phyloP scores from a whole-genome alignment of 2,797 vertebrate genomes.

The Clarias platycephalus region DNA sequence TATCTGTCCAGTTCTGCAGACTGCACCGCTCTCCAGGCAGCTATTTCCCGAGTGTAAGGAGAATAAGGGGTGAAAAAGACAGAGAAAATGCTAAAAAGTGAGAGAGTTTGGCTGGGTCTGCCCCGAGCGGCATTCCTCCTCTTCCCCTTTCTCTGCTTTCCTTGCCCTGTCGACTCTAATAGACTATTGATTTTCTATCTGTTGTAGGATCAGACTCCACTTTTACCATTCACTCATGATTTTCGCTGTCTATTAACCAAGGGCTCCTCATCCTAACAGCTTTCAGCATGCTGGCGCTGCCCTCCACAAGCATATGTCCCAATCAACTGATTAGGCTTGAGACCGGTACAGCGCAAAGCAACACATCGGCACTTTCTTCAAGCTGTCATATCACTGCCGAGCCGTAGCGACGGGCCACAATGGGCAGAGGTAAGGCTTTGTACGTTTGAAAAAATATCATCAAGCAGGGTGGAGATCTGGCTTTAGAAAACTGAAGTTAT shows the following conservation, averaged over 20 bases:
- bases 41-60: conserved; percentile 74
- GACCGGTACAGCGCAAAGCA: conserved; percentile 24
- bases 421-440: conserved; percentile 29
- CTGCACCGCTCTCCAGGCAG: conserved; percentile 61
- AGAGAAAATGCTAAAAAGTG: conserved; percentile 4
- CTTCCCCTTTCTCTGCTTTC: conserved; percentile 49
- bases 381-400: conserved; percentile 5
- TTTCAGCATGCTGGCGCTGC: conserved; percentile 69
- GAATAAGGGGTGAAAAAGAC: conserved; percentile 42
- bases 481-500: conserved; percentile 34
- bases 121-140: conserved; percentile 46
- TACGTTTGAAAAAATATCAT: conserved; percentile 20
- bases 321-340: conserved; percentile 56
- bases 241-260: conserved; percentile 90
- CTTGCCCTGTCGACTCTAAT: conserved; percentile 84
- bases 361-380: conserved; percentile 35
- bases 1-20: conserved; percentile 66
- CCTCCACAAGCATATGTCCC: conserved; percentile 55
- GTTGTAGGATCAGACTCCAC: conserved; percentile 79
- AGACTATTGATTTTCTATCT: conserved; percentile 95
- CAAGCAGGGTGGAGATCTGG: conserved; percentile 17
- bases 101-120: conserved; percentile 1
- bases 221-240: conserved; percentile 88
- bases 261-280: conserved; percentile 72
- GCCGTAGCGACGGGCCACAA: conserved; percentile 32